Conservation (phyloP, 2,888 invertebrate species). For the Synanthedon tipuliformis region DNA sequence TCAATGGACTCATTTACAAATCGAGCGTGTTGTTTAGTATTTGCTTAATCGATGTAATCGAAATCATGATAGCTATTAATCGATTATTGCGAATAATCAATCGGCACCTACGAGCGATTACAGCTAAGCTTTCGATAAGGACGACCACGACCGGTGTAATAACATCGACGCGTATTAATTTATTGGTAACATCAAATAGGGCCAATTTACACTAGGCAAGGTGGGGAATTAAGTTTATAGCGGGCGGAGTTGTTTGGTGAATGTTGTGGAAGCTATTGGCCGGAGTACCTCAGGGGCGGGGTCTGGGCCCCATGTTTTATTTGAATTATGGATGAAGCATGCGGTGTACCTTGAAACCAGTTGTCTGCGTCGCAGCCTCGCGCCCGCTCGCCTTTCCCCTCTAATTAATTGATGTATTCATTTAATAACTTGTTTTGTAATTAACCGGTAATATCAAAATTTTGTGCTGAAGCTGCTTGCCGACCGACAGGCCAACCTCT, state of each 20-base stretch:
- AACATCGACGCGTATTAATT: slow-evolving; percentile 55
- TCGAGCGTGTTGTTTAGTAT: slow-evolving; percentile 24
- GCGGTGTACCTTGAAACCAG: slow-evolving; percentile 57
- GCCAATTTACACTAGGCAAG: slow-evolving; percentile 54
- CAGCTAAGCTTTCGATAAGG: slow-evolving; percentile 32
- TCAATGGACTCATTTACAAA: slow-evolving; percentile 46
- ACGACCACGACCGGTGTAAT: slow-evolving; percentile 31
- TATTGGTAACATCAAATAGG: slow-evolving; percentile 51
- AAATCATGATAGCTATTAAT: slow-evolving; percentile 55
- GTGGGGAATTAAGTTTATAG: slow-evolving; percentile 52
- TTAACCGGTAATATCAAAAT: slow-evolving; percentile 51
- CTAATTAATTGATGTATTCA: slow-evolving; percentile 68
- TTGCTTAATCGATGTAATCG: slow-evolving; percentile 29
- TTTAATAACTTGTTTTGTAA: slow-evolving; percentile 62
- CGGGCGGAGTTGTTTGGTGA: slow-evolving; percentile 57
- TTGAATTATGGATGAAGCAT: slow-evolving; percentile 67
- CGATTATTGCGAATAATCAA: slow-evolving; percentile 54
- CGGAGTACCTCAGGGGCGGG: slow-evolving; percentile 61
- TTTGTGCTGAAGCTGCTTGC: slow-evolving; percentile 43
- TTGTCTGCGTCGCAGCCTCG: slow-evolving; percentile 58
- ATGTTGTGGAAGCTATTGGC: slow-evolving; percentile 56
- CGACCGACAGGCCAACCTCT: no score
- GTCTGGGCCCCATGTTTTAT: slow-evolving; percentile 66
- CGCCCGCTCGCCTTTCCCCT: slow-evolving; percentile 61
- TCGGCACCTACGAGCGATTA: slow-evolving; percentile 46